These are phyloP conservation scores for Lasioglossum figueresi DNA, from an alignment of 2,888 invertebrate species.

Conservation along the genomic window DNA sequence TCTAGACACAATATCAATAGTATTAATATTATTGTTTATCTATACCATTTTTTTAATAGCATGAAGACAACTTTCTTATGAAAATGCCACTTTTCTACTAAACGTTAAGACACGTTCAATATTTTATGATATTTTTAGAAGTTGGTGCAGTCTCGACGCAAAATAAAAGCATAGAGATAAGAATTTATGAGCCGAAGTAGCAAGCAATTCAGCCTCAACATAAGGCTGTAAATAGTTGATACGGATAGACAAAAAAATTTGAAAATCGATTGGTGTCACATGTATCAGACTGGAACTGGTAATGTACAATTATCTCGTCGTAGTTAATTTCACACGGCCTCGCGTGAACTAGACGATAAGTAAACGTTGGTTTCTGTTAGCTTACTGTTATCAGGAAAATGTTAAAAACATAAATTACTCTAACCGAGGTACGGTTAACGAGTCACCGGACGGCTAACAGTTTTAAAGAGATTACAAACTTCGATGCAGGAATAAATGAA, in stretches of 20 bases:
- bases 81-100: too few relatives aligned
- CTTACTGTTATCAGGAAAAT: not conserved
- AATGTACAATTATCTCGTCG: not conserved
- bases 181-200: too few relatives aligned
- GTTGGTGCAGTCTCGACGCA: too few relatives aligned
- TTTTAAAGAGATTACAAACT: not conserved
- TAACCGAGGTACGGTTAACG: not conserved
- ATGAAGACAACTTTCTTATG: too few relatives aligned
- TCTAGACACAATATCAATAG: too few relatives aligned
- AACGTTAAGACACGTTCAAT: too few relatives aligned
- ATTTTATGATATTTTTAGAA: too few relatives aligned
- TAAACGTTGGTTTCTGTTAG: conserved; percentile 5
- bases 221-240: not conserved
- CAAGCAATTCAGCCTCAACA: too few relatives aligned
- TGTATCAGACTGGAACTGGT: not conserved
- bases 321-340: too few relatives aligned
- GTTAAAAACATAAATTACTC: not conserved
- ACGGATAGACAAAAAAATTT: not conserved
- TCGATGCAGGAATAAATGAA: not conserved
- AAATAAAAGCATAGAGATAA: too few relatives aligned
- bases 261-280: not conserved
- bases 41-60: too few relatives aligned
- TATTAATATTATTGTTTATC: too few relatives aligned
- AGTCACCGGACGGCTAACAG: not conserved
- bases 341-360: not conserved